Evolutionary conservation across 2,797 vertebrate species (phyloP), one percentile per base, ranked within the genome.

Genomic region (Propithecus perrieri): DNA sequence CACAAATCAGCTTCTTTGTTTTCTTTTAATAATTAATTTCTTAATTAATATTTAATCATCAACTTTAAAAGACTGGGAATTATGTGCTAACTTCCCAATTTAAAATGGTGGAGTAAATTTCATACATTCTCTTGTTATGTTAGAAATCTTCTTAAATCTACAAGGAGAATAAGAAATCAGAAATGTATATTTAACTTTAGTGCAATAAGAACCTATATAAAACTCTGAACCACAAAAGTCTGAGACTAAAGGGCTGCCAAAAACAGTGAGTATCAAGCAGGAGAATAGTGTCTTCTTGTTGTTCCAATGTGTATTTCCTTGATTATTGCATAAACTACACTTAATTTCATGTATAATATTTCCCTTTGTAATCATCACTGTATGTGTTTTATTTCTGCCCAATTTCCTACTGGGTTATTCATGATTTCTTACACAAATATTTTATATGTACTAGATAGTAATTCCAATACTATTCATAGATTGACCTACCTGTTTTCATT

Each of bases 21-120:
- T 85, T 85, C 24, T 43, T 69, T 91, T 63, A 95, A 83, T 78
- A 85, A 92, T 53, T 94, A 30, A 83, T 61, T 72, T 76, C 28
- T 93, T 59, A 96, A 89, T 26, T 50, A 92, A 90, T 71, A 63
- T 93, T 95, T 96, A 86, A 63, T 85, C 59, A 81, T 78, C 24
- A 86, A 65, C 11, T 76, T 85, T n/a, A 50, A 93, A 81, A 81
- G 28, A 38, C n/a, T 53, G 6, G 20, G 48, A 8, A 12, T 78
- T 53, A 78, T 24, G n/a, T 78, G 48, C 48, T 78, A 50, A 74
- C 33, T 78, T 35, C 33, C 48, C 33, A 35, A 14, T 38, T 85
- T 85, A 76, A 92, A 85, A 43, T 78, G 4, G 4, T 80, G 18
- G 30, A 83, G 0, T 43, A 76, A 69, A 28, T 69, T 48, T 48